A percentile compares a stretch with the other conserved stretches of the same genome.
phyloP scores from a whole-genome alignment of 2,113 vertebrate genomes.

The Elgaria multicarinata region DNA sequence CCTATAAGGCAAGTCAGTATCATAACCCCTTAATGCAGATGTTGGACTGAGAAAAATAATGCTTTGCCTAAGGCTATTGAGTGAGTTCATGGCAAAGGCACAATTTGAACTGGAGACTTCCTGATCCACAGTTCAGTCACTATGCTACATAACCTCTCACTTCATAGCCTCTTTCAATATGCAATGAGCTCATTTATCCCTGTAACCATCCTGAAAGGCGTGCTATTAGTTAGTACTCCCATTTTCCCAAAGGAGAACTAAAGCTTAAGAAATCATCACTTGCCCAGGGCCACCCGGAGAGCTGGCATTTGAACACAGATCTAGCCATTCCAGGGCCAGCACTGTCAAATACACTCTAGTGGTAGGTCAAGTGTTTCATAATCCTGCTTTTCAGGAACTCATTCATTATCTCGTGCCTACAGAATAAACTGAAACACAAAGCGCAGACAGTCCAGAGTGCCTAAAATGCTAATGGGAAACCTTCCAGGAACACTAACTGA shows the following conservation, averaged over 20 bases:
- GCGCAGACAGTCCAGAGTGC: fast-evolving
- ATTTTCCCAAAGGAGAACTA: neutral
- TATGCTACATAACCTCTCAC: neutral
- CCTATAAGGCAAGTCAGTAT: neutral
- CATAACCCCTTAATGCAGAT: neutral
- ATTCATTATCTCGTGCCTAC: neutral
- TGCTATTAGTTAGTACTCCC: neutral
- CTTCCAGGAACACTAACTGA: neutral
- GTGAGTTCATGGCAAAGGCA: neutral
- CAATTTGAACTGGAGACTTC: neutral
- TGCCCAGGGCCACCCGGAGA: neutral
- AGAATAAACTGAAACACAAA: neutral
- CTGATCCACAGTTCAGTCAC: neutral
- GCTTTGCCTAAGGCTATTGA: neutral
- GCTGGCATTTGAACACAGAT: neutral
- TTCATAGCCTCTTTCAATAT: neutral
- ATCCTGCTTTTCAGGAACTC: neutral
- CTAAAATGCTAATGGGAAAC: neutral
- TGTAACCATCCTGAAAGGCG: neutral
- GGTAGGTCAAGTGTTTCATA: conserved; percentile 1
- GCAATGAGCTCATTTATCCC: neutral
- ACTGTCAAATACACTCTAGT: neutral
- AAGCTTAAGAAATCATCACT: neutral
- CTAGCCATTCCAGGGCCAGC: neutral
- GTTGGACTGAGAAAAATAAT: neutral